phyloP scores from a whole-genome alignment of 2,113 vertebrate species.

The Dunckerocampus dactyliophorus region DNA sequence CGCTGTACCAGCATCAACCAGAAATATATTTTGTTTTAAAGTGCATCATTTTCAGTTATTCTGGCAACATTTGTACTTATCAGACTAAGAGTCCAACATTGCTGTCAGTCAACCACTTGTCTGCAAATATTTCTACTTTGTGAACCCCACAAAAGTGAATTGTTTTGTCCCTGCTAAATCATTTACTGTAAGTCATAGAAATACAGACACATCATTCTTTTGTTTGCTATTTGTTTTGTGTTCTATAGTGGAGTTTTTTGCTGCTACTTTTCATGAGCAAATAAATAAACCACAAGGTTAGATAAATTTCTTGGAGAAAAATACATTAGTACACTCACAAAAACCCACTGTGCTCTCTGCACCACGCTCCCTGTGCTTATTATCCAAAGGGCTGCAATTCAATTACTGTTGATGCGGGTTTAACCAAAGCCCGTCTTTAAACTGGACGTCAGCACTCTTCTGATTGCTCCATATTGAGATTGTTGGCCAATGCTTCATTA shows the following conservation, averaged over 20 bases:
- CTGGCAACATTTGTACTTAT: neutral
- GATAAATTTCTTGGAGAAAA: neutral
- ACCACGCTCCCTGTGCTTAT: constrained; percentile 1
- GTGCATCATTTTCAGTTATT: neutral
- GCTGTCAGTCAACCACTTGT: neutral
- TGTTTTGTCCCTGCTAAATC: neutral
- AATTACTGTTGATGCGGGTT: constrained; percentile 6
- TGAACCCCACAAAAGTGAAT: neutral
- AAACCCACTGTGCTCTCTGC: neutral
- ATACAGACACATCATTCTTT: neutral
- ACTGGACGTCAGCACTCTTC: constrained; percentile 1
- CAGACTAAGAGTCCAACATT: neutral
- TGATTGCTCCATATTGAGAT: constrained; percentile 2
- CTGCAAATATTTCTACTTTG: neutral
- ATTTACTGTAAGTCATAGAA: too few species aligned
- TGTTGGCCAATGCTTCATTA: neutral
- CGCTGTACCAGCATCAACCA: too few species aligned
- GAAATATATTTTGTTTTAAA: neutral
- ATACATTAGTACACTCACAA: neutral
- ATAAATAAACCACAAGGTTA: neutral
- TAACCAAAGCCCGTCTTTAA: constrained; percentile 2
- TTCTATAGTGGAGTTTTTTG: neutral
- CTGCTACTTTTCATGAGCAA: neutral
- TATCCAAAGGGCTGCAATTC: constrained; percentile 4
- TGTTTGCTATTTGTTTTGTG: neutral